Evolutionary conservation across 2,797 vertebrate genomes (phyloP).

Genomic region (Sardinella longiceps): DNA sequence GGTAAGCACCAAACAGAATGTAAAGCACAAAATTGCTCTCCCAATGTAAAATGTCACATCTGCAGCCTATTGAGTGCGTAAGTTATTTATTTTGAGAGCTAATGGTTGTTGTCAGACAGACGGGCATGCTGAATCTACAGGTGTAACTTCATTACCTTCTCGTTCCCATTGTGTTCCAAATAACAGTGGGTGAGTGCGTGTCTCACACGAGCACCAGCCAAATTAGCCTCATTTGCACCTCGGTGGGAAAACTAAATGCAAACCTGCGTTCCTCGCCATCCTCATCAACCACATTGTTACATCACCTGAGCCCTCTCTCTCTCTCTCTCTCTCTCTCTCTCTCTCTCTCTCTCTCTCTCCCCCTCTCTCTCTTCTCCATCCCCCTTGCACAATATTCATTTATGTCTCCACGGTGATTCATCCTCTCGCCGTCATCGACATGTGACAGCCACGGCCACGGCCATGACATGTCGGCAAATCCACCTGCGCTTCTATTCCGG

Average conservation of each 20-base stretch:
- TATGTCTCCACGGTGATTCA: constrained; percentile 33
- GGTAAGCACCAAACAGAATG: background rate
- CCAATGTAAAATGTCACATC: background rate
- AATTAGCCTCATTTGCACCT: constrained; percentile 15
- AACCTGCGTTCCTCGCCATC: background rate
- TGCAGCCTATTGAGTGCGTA: background rate
- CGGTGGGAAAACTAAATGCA: background rate
- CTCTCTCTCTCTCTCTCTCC: background rate
- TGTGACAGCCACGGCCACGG: background rate
- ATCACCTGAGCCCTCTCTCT: background rate
- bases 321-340: background rate
- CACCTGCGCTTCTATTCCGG: constrained; percentile 18
- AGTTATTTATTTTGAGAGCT: background rate
- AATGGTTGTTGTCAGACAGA: background rate
- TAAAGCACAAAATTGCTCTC: background rate
- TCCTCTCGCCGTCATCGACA: constrained; percentile 6
- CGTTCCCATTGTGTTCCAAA: background rate
- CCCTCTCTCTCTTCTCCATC: background rate
- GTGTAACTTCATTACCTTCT: background rate
- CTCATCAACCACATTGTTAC: background rate
- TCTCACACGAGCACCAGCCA: background rate
- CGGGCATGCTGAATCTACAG: background rate
- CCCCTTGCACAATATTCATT: background rate
- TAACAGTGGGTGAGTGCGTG: constrained; percentile 1
- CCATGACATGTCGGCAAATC: background rate